Percentiles rank a stretch among this genome's conserved stretches.
These are phyloP conservation scores for Halcyon malimbica DNA, from an alignment of 2,113 vertebrate species.

Conservation along the genomic window DNA sequence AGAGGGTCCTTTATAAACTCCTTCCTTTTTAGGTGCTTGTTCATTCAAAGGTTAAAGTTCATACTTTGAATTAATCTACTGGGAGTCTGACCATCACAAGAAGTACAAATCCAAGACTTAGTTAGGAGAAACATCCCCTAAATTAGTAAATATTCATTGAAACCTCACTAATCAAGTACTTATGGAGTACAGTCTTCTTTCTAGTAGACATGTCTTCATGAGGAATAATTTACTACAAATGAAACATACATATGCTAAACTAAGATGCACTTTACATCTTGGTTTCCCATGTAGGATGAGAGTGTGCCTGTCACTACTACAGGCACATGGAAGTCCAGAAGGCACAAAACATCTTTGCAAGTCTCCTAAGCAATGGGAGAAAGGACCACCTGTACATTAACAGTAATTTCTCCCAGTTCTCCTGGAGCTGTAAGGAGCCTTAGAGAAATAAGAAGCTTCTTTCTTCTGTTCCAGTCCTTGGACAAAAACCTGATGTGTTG, in stretches of 20 bases:
- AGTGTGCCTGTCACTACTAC: not conserved
- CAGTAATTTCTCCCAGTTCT: not conserved
- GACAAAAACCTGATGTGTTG: not conserved
- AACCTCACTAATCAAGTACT: not conserved
- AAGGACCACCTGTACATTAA: not conserved
- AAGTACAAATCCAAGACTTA: not conserved
- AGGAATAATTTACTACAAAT: not conserved
- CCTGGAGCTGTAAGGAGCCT: not conserved
- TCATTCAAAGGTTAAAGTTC: not conserved
- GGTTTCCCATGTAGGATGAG: not conserved
- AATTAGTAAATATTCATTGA: not conserved
- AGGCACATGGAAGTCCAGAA: not conserved
- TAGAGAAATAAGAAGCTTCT: not conserved
- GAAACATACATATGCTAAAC: not conserved
- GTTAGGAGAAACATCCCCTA: not conserved
- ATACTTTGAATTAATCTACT: not conserved
- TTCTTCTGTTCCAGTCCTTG: not conserved
- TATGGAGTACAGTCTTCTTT: not conserved
- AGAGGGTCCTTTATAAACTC: not conserved
- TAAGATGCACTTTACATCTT: not conserved
- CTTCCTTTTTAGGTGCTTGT: not conserved
- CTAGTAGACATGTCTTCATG: not conserved
- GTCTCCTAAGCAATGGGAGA: not conserved
- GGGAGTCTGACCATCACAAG: not conserved
- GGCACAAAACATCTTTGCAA: not conserved